Base-by-base conservation (phyloP, 2,113 vertebrate species). In the Vimba vimba region DNA sequence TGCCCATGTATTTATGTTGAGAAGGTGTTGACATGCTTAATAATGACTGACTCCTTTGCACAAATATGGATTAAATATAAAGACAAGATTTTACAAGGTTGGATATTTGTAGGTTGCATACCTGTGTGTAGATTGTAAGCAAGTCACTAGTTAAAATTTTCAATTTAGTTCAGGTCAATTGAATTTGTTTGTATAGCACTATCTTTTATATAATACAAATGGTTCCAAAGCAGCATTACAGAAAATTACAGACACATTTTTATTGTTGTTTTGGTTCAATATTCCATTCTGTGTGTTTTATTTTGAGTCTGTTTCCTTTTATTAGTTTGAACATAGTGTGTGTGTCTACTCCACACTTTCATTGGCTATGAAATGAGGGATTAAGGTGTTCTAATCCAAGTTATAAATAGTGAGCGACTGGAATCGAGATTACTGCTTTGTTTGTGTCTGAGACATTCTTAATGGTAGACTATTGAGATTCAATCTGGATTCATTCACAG, bases 321-420 rank as follows among this genome's bases (percentile, higher is more conserved):
- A 47, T 85, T 69, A 66, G 81, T 80, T 50, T 83, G 83, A 39
- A 23, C 39, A 11, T 71, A 4, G 52, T 82, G 74, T 84, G 47
- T 79, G 36, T 71, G 74, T 89, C 82, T 86, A 84, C 87, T 43
- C 27, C 82, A 30, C 7, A 43, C 78, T 59, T 77, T 89, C 83
- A 88, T 85, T 91, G 86, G 36, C 82, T 69, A 88, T 91, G 88
- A 93, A 91, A 86, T 90, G 89, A 86, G 71, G 82, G 91, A 93
- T 92, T 94, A 94, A 92, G 89, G 87, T 88, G 92, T 90, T 90
- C 93, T 92, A 93, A 90, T 90, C 91, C 88, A 89, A 87, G 89
- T 55, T 90, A 89, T 88, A 94, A 93, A 94, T 93, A 94, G 91
- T 86, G 88, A 86, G 86, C 83, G 88, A 90, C 91, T 92, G 85